Evolutionary conservation across 1,140 invertebrate species (phyloP).

Genomic region (Heterodera carotae): DNA sequence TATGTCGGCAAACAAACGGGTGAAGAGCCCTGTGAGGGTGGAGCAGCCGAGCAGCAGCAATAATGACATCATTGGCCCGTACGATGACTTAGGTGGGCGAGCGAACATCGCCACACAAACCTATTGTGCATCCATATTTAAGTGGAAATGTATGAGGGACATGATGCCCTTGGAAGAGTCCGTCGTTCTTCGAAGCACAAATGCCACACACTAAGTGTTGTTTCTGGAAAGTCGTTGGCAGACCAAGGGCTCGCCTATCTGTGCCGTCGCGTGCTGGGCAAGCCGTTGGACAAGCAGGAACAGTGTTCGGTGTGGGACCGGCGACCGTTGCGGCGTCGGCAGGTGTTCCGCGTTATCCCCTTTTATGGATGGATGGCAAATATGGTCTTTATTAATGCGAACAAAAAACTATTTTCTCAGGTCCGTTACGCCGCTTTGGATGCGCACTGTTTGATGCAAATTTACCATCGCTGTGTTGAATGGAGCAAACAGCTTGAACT

Average conservation of each 20-base stretch:
- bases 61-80: not conserved
- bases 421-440: constrained; percentile 27
- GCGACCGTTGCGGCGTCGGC: constrained; percentile 16
- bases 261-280: constrained; percentile 25
- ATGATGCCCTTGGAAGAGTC: not conserved
- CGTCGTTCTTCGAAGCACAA: not conserved
- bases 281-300: constrained; percentile 29
- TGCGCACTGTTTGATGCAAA: constrained; percentile 23
- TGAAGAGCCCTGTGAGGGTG: not conserved
- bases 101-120: not conserved
- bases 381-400: too few species aligned
- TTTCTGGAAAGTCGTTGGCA: not conserved
- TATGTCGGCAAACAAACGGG: not conserved
- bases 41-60: not conserved
- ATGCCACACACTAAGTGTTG: not conserved
- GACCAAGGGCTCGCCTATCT: constrained; percentile 25
- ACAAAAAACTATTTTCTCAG: constrained; percentile 18
- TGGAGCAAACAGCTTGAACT: constrained; percentile 12
- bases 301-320: constrained; percentile 32
- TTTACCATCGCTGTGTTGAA: constrained; percentile 21
- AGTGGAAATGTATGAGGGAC: not conserved
- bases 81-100: not conserved
- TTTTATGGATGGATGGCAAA: too few species aligned
- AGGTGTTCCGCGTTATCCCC: not conserved
- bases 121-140: not conserved